Evolutionary conservation across 2,888 invertebrate genomes (phyloP).

Genomic region (Cerceris rybyensis): DNA sequence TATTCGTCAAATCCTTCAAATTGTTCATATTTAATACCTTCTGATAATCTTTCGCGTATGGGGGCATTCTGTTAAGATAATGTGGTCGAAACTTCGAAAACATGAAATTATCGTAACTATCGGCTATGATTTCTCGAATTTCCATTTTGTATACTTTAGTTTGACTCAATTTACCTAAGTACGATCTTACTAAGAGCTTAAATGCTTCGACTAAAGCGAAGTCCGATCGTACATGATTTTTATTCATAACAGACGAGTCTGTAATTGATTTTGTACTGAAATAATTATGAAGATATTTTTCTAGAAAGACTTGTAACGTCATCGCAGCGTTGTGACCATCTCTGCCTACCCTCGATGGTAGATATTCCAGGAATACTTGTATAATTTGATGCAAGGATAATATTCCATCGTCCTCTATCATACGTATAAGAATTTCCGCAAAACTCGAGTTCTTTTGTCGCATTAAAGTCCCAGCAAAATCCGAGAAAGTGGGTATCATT

Average conservation of each 20-base stretch:
- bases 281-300: slow-evolving; percentile 76
- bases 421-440: slow-evolving; percentile 81
- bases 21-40: slow-evolving; percentile 64
- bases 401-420: slow-evolving; percentile 80
- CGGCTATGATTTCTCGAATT: slow-evolving; percentile 53
- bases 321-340: slow-evolving; percentile 80
- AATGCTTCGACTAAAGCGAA: slow-evolving; percentile 83
- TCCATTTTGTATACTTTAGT: slow-evolving; percentile 72
- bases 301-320: slow-evolving; percentile 78
- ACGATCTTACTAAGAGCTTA: slow-evolving; percentile 85
- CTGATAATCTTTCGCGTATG: slow-evolving; percentile 74
- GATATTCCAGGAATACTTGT: slow-evolving; percentile 86
- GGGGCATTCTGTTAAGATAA: slow-evolving; percentile 83
- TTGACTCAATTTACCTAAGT: slow-evolving; percentile 83
- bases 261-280: slow-evolving; percentile 64
- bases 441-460: slow-evolving; percentile 82
- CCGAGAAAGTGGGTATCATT: slow-evolving; percentile 82
- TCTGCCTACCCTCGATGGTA: slow-evolving; percentile 86
- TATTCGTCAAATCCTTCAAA: slow-evolving; percentile 60
- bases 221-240: slow-evolving; percentile 77
- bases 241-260: slow-evolving; percentile 58
- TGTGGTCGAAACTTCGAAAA: slow-evolving; percentile 82
- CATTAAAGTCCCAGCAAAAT: slow-evolving; percentile 83
- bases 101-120: slow-evolving; percentile 77
- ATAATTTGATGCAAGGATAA: slow-evolving; percentile 81